Evolutionary conservation across 2,113 vertebrate genomes (phyloP), one percentile per base, ranked within the genome.

Genomic region (Neogobius melanostomus): DNA sequence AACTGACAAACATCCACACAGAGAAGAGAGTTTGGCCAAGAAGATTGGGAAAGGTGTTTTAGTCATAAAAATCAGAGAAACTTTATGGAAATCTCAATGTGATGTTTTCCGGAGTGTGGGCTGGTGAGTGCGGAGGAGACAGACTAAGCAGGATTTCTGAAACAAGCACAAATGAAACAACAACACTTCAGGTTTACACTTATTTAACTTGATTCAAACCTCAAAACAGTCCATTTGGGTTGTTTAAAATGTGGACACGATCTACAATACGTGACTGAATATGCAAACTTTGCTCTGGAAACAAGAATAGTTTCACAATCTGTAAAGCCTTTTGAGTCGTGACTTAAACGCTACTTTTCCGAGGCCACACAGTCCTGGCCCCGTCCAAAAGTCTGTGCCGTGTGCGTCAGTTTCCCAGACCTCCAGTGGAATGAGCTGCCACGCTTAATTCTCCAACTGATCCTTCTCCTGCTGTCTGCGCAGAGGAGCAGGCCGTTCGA

Each of bases 401-500:
- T 83, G 84, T 75, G 68, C 68, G 65, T 65, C 66, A 60, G 54
- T 61, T 76, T 79, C 80, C 73, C 72, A 59, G 74, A 66, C 69
- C 72, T 62, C 51, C 82, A 84, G 85, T 84, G 84, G 90, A 92
- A 92, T 92, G 88, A 88, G 81, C 86, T 92, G 92, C 89, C 90
- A 89, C 12, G 76, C 77, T 83, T 88, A 83, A 93, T 93, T 88
- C 86, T 79, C 66, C 56, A 85, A 90, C 88, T 86, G 87, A 93
- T 93, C 89, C 83, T 77, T 93, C 91, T 89, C 80, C 80, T 74
- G 85, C 86, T 79, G 62, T 80, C 87, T 83, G 71, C 68, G 67
- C 77, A 68, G 67, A 73, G 80, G 75, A 72, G 82, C 11, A 61
- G 59, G 59, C 59, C 14, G 70, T 54, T 45, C 75, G 81, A 75